Conservation (phyloP, 2,888 invertebrate genomes). For the Caradrina clavipalpis region DNA sequence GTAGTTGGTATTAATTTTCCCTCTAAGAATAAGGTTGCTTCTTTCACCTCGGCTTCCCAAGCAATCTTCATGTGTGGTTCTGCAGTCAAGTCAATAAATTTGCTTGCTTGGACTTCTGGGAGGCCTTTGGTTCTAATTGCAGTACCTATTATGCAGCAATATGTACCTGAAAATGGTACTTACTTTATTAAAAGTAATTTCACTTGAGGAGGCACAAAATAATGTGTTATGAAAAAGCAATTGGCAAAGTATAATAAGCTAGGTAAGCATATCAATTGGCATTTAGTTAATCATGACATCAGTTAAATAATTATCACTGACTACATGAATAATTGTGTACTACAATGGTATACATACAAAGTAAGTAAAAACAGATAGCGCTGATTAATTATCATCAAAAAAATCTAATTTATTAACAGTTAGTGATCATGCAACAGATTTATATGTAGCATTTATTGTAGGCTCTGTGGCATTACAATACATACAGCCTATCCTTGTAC, state of each 20-base stretch:
- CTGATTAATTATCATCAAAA: too few species aligned
- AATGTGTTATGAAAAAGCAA: background rate
- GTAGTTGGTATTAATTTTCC: slow-evolving; percentile 76
- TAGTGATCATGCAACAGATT: background rate
- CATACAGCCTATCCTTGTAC: too few species aligned
- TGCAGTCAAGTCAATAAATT: slow-evolving; percentile 81
- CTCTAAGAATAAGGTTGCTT: slow-evolving; percentile 78
- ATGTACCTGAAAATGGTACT: slow-evolving; percentile 79
- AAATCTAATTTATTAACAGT: too few species aligned
- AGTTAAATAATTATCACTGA: background rate
- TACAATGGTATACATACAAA: too few species aligned
- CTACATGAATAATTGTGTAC: background rate
- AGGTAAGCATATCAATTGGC: background rate
- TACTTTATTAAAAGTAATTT: slow-evolving; percentile 16
- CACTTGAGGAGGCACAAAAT: background rate
- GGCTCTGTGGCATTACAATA: too few species aligned
- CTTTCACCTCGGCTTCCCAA: slow-evolving; percentile 85
- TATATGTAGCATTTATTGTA: too few species aligned
- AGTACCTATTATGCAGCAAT: slow-evolving; percentile 86
- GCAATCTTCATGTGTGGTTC: slow-evolving; percentile 79
- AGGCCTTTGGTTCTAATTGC: slow-evolving; percentile 82
- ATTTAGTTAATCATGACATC: background rate
- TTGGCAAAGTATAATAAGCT: background rate
- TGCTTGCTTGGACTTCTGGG: slow-evolving; percentile 84
- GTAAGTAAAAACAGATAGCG: too few species aligned